A percentile compares a stretch with the other conserved stretches of the same genome.
Conservation (phyloP, 2,113 vertebrate species). For the Erythrocercus mccallii region DNA sequence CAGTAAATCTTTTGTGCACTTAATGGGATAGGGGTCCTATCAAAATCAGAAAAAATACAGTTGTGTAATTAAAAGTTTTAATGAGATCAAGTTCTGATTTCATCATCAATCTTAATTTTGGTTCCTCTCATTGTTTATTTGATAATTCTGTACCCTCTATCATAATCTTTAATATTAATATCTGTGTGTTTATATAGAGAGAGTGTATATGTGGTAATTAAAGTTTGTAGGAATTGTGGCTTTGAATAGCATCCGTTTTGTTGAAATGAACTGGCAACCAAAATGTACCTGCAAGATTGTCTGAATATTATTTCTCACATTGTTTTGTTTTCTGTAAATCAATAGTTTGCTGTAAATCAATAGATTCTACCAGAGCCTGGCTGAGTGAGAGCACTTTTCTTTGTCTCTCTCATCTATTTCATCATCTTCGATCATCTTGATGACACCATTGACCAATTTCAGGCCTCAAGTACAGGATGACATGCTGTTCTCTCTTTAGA, state of each 20-base stretch:
- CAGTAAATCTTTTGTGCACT: not conserved
- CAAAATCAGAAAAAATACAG: not conserved
- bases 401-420: not conserved
- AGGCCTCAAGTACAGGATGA: not conserved
- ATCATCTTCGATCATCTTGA: not conserved
- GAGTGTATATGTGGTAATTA: not conserved
- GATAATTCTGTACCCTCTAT: not conserved
- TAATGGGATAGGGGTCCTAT: not conserved
- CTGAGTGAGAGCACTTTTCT: not conserved
- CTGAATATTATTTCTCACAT: not conserved
- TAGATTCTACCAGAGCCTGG: not conserved
- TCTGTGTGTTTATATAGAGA: not conserved
- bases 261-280: not conserved
- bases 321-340: not conserved
- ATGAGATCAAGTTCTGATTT: not conserved
- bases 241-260: not conserved
- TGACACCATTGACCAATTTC: not conserved
- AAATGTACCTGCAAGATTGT: not conserved
- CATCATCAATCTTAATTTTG: not conserved
- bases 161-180: not conserved
- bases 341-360: not conserved
- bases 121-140: not conserved
- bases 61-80: not conserved
- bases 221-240: not conserved
- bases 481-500: rapidly evolving